These are phyloP conservation scores for Myotis myotis DNA, from an alignment of 2,797 vertebrate species.

Conservation along the genomic window DNA sequence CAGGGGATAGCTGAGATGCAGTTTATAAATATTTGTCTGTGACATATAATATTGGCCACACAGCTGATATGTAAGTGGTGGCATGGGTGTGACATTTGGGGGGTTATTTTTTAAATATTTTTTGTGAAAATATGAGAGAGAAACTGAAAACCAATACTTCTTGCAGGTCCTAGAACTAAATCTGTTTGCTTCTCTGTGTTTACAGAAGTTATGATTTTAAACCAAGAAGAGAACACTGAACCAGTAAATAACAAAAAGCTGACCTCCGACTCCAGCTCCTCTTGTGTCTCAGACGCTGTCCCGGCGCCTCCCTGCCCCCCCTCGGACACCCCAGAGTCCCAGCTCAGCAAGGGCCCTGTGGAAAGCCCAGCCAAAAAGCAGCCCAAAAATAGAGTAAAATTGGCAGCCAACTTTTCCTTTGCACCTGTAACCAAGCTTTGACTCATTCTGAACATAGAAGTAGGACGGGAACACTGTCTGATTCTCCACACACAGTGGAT, in stretches of 20 bases:
- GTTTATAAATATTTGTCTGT: not conserved
- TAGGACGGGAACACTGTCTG: slow-evolving; percentile 69
- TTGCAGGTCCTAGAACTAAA: not conserved
- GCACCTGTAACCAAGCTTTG: slow-evolving; percentile 88
- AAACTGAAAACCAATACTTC: not conserved
- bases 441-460: slow-evolving; percentile 73
- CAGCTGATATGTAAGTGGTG: not conserved
- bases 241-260: slow-evolving; percentile 50
- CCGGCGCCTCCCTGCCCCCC: slow-evolving; percentile 66
- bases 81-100: not conserved
- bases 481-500: slow-evolving; percentile 79
- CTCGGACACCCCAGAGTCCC: slow-evolving; percentile 65
- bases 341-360: slow-evolving; percentile 77
- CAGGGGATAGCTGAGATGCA: not conserved
- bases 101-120: not conserved
- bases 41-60: not conserved
- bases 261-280: slow-evolving; percentile 41
- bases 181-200: slow-evolving; percentile 55
- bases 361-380: slow-evolving; percentile 93
- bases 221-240: slow-evolving; percentile 79
- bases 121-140: not conserved
- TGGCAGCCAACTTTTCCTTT: slow-evolving; percentile 97
- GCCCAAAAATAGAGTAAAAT: slow-evolving; percentile 91
- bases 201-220: slow-evolving; percentile 82
- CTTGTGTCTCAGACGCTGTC: slow-evolving; percentile 31